Evolutionary conservation across 2,797 vertebrate genomes (phyloP).

Genomic region (Phataginus tetradactyla): DNA sequence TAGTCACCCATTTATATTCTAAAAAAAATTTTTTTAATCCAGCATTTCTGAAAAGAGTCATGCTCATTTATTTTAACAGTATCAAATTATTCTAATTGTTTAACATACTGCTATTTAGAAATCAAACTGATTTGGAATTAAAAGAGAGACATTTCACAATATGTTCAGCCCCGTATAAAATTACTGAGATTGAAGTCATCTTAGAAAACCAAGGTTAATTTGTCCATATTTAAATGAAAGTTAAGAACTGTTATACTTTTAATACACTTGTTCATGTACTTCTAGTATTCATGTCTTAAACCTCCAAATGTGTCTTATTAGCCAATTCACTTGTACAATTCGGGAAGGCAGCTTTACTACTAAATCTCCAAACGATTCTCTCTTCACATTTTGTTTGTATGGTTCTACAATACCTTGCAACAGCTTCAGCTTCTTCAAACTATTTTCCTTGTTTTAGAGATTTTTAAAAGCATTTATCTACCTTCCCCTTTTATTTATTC

Average conservation of each 20-base stretch:
- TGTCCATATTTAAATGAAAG: not conserved
- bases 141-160: not conserved
- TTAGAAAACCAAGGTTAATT: not conserved
- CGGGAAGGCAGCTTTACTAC: not conserved
- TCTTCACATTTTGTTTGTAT: not conserved
- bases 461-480: not conserved
- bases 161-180: not conserved
- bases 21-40: not conserved
- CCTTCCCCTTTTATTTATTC: not conserved
- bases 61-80: not conserved
- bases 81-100: not conserved
- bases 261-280: not conserved
- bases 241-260: not conserved
- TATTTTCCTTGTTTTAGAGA: not conserved
- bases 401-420: not conserved
- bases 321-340: not conserved
- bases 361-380: not conserved
- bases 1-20: not conserved
- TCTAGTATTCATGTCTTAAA: not conserved
- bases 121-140: not conserved
- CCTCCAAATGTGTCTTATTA: not conserved
- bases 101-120: not conserved
- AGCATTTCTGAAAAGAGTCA: not conserved
- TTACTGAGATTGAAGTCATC: not conserved
- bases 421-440: not conserved